These are phyloP conservation scores for Drosophila rhopaloa DNA, from an alignment of 1,140 invertebrate species.

Conservation along the genomic window DNA sequence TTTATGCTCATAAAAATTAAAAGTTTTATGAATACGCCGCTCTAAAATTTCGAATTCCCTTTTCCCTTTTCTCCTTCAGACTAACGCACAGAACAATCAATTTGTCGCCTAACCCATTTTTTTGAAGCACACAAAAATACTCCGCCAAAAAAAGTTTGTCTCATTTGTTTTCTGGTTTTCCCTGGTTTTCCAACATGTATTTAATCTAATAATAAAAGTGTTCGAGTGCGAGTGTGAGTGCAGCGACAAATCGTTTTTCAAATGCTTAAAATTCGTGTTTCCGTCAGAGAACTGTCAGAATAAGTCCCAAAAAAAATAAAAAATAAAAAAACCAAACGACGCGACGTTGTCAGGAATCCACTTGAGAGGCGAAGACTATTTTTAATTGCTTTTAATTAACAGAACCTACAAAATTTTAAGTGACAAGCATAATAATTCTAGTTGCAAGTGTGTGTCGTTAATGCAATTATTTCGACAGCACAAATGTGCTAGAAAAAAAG, in stretches of 20 bases:
- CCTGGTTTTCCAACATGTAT: slow-evolving; percentile 49
- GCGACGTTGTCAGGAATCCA: slow-evolving; percentile 51
- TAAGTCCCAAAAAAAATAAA: slow-evolving; percentile 5
- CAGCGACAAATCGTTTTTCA: slow-evolving; percentile 65
- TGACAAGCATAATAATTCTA: slow-evolving; percentile 76
- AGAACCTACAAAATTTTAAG: slow-evolving; percentile 66
- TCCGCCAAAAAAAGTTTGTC: slow-evolving; percentile 14
- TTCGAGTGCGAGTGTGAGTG: slow-evolving; percentile 16
- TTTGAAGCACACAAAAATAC: slow-evolving; percentile 12
- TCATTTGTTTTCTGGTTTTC: slow-evolving; percentile 1
- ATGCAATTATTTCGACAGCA: slow-evolving; percentile 72
- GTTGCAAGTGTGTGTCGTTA: slow-evolving; percentile 55
- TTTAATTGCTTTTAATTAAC: slow-evolving; percentile 82
- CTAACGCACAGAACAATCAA: slow-evolving; percentile 15
- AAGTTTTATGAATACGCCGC: neutral
- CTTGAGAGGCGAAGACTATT: slow-evolving; percentile 63
- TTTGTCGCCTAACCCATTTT: slow-evolving; percentile 42
- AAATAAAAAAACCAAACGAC: neutral
- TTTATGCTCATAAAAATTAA: too few relatives aligned
- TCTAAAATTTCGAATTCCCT: slow-evolving; percentile 18
- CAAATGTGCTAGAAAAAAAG: slow-evolving; percentile 29
- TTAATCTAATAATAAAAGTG: slow-evolving; percentile 63
- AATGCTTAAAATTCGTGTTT: slow-evolving; percentile 64
- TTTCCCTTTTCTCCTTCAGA: slow-evolving; percentile 44
- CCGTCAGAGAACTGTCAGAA: slow-evolving; percentile 66